Percentiles rank a stretch among this genome's conserved stretches.
Evolutionary conservation across 2,113 vertebrate genomes (phyloP).

Genomic region (Oryzias javanicus): DNA sequence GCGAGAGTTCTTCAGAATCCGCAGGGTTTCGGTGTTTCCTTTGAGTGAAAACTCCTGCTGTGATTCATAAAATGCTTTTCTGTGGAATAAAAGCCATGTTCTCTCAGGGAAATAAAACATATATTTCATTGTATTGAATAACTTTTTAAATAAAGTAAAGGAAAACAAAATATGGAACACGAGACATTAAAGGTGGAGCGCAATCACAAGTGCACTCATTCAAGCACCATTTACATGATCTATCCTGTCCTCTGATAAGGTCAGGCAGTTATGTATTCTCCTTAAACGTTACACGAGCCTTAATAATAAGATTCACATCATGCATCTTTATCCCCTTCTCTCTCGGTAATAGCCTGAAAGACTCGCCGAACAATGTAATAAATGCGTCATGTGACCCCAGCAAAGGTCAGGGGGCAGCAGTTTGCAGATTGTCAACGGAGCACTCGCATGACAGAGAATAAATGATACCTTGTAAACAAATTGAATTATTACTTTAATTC

Average conservation of each 20-base stretch:
- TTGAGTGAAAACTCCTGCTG: slow-evolving; percentile 73
- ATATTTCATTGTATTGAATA: slow-evolving; percentile 13
- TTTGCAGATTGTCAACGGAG: slow-evolving; percentile 61
- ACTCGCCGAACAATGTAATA: slow-evolving; percentile 60
- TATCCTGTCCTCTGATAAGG: slow-evolving; percentile 49
- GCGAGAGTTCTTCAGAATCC: slow-evolving; percentile 63
- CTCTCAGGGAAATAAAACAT: slow-evolving; percentile 17
- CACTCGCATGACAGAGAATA: slow-evolving; percentile 74
- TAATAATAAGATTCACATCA: slow-evolving; percentile 67
- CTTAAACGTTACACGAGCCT: slow-evolving; percentile 43
- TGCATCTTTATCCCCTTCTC: slow-evolving; percentile 65
- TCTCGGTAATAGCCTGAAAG: slow-evolving; percentile 63
- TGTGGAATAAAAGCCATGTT: slow-evolving; percentile 30
- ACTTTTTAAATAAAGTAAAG: background rate
- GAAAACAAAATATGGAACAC: slow-evolving; percentile 1
- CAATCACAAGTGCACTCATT: slow-evolving; percentile 7
- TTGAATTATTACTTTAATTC: slow-evolving; percentile 81
- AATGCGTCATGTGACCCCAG: slow-evolving; percentile 67
- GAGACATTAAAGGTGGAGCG: background rate
- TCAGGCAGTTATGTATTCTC: slow-evolving; percentile 48
- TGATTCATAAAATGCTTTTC: slow-evolving; percentile 63
- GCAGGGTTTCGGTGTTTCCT: slow-evolving; percentile 62
- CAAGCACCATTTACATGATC: slow-evolving; percentile 41
- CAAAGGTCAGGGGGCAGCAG: slow-evolving; percentile 67
- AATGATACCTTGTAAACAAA: slow-evolving; percentile 80